A percentile compares a stretch with the other conserved stretches of the same genome.
These are phyloP conservation scores for Myiotriccus ornatus DNA, from an alignment of 2,797 vertebrate genomes.

Conservation along the genomic window DNA sequence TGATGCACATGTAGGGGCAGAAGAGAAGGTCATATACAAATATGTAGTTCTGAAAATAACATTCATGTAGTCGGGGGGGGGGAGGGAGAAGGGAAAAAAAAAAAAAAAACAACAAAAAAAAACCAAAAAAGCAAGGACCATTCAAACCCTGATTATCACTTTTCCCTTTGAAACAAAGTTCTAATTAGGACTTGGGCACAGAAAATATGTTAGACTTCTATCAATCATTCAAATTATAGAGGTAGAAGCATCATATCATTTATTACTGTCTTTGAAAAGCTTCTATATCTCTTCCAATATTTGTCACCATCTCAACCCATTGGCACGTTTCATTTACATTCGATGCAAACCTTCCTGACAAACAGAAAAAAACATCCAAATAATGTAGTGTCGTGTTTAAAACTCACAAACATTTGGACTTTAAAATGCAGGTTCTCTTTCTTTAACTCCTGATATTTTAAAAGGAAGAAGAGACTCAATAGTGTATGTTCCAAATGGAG, in stretches of 20 bases:
- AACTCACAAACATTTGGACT: neutral
- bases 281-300: neutral
- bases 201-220: neutral
- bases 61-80: neutral
- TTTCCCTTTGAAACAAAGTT: neutral
- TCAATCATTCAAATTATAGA: neutral
- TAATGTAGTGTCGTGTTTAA: neutral
- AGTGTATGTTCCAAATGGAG: neutral
- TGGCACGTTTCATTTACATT: neutral
- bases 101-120: too few species aligned
- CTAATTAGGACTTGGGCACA: neutral
- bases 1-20: neutral
- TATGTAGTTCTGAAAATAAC: neutral
- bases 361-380: neutral
- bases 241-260: neutral
- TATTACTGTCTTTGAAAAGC: neutral
- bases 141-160: neutral
- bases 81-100: neutral
- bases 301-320: neutral
- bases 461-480: slow-evolving; percentile 3
- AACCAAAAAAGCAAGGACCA: neutral
- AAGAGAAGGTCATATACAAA: neutral
- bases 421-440: neutral
- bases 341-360: neutral
- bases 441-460: slow-evolving; percentile 3